phyloP scores from a whole-genome alignment of 2,888 invertebrate genomes.

The Catotricha subobsoleta region DNA sequence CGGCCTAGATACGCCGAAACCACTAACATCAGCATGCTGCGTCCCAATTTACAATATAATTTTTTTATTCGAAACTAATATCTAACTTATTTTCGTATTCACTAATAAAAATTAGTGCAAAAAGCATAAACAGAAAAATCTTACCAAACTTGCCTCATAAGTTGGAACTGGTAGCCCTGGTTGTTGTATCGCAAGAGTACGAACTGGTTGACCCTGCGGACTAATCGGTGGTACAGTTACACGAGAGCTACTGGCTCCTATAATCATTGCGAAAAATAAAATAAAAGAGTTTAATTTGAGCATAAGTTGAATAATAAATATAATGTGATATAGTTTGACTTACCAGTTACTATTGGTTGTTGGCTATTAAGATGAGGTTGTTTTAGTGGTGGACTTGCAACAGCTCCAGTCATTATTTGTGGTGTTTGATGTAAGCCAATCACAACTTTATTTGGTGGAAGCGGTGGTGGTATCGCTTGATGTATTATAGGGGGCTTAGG shows the following conservation, averaged over 20 bases:
- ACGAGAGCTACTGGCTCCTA: conserved; percentile 33
- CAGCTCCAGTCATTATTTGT: conserved; percentile 33
- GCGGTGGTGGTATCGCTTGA: conserved; percentile 11
- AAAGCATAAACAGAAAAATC: conserved; percentile 18
- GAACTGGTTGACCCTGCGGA: conserved; percentile 36
- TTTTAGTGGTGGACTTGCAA: conserved; percentile 38
- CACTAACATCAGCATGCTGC: conserved; percentile 35
- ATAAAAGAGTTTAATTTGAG: neutral
- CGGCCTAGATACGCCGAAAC: conserved; percentile 23
- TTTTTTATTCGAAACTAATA: neutral
- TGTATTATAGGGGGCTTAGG: too few species aligned
- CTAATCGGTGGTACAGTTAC: conserved; percentile 41
- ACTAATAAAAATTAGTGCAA: neutral
- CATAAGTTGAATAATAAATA: too few species aligned
- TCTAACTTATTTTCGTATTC: neutral
- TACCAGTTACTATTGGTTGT: conserved; percentile 32
- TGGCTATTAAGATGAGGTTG: conserved; percentile 27
- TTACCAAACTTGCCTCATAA: conserved; percentile 54
- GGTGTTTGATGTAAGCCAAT: conserved; percentile 23
- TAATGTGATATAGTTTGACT: too few species aligned
- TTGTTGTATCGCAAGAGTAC: conserved; percentile 34
- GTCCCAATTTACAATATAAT: conserved; percentile 20
- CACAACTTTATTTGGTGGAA: conserved; percentile 21
- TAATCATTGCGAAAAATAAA: conserved; percentile 9
- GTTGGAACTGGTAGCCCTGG: conserved; percentile 39